phyloP scores from a whole-genome alignment of 2,888 invertebrate genomes.

The Meliscaeva auricollis region DNA sequence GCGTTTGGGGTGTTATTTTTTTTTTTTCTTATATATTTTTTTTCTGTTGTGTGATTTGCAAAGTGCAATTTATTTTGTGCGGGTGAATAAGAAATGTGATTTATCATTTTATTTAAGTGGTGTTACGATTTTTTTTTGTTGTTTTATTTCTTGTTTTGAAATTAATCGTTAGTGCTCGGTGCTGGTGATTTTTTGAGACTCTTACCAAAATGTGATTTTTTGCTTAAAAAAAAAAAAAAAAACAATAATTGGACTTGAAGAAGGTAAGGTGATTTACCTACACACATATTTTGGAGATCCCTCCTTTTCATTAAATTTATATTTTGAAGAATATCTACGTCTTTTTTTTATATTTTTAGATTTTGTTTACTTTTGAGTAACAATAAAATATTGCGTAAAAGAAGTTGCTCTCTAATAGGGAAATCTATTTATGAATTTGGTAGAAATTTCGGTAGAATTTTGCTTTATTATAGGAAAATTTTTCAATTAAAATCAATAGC shows the following conservation, averaged over 20 bases:
- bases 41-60: background rate
- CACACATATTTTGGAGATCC: no score
- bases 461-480: no score
- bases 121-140: background rate
- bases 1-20: constrained; percentile 23
- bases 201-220: constrained; percentile 27
- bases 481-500: no score
- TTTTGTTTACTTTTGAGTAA: no score
- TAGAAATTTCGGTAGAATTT: no score
- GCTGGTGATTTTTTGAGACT: constrained; percentile 25
- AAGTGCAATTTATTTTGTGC: constrained; percentile 42
- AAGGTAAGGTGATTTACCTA: background rate
- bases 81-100: constrained; percentile 40
- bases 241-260: background rate
- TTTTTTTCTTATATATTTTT: constrained; percentile 1
- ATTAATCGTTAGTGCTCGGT: constrained; percentile 4
- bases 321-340: no score
- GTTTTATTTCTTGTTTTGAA: background rate
- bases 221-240: background rate
- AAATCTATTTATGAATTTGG: no score
- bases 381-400: no score
- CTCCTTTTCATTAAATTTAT: no score
- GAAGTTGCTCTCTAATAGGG: no score
- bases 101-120: constrained; percentile 40
- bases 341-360: no score